Evolutionary conservation across 2,797 vertebrate species (phyloP).

Genomic region (Balearica regulorum): DNA sequence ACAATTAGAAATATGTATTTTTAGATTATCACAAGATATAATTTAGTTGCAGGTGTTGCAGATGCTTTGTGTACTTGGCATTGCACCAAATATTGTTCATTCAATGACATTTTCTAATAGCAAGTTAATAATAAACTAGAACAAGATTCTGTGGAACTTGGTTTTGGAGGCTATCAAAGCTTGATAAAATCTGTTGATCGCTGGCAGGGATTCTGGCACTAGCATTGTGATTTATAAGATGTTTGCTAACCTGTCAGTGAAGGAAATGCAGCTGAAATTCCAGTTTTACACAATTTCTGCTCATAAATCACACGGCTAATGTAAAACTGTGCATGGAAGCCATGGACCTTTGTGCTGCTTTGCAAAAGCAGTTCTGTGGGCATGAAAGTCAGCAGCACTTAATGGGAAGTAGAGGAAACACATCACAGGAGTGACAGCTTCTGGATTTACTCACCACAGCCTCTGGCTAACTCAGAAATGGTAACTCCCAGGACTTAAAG

Average conservation of each 20-base stretch:
- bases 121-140: constrained; percentile 43
- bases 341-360: neutral
- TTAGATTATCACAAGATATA: neutral
- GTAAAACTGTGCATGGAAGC: neutral
- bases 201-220: neutral
- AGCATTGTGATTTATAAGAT: constrained; percentile 6
- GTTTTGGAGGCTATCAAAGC: neutral
- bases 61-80: neutral
- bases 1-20: neutral
- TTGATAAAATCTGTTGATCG: neutral
- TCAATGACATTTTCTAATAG: constrained; percentile 19
- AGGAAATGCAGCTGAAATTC: constrained; percentile 11
- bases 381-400: neutral
- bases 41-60: neutral
- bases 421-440: neutral
- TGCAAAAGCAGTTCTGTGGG: neutral
- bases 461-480: neutral
- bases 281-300: neutral
- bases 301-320: neutral
- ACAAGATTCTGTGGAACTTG: neutral
- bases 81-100: neutral
- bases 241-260: neutral
- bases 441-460: neutral
- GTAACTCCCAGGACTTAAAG: neutral
- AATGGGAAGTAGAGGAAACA: neutral